Evolutionary conservation across 1,140 invertebrate species (phyloP).

Genomic region (Rhagoletis pomonella): DNA sequence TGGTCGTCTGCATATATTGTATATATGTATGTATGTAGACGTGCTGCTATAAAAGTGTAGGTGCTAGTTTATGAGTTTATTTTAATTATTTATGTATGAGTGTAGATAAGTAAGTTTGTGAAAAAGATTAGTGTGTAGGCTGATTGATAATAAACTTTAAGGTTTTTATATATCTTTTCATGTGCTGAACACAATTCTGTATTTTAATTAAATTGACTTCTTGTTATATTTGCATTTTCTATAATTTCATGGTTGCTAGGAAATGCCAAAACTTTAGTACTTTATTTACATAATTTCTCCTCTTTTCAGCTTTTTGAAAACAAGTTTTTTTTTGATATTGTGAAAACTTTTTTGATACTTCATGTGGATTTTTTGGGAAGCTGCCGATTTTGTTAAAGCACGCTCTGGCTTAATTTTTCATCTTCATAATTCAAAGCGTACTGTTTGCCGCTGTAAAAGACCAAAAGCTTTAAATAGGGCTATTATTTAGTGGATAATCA

Average conservation of each 20-base stretch:
- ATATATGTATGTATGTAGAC: conserved; percentile 14
- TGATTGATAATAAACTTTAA: too few relatives aligned
- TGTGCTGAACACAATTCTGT: too few relatives aligned
- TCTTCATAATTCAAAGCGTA: conserved; percentile 56
- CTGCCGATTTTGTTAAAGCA: conserved; percentile 20
- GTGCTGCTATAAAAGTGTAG: not conserved
- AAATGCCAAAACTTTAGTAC: not conserved
- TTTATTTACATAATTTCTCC: too few relatives aligned
- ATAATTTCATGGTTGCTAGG: too few relatives aligned
- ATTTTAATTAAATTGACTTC: too few relatives aligned
- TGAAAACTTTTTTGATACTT: conserved; percentile 20
- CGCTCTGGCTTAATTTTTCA: conserved; percentile 37
- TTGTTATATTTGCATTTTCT: too few relatives aligned
- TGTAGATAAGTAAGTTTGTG: not conserved
- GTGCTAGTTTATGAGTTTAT: not conserved
- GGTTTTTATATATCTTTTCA: too few relatives aligned
- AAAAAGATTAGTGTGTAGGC: too few relatives aligned
- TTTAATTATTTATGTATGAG: conserved; percentile 1
- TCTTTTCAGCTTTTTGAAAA: not conserved
- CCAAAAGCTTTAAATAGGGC: conserved; percentile 56
- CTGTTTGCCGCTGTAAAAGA: conserved; percentile 57
- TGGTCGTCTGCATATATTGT: too few relatives aligned
- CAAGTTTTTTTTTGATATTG: conserved; percentile 4
- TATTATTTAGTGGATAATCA: conserved; percentile 50
- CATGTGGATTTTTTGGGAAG: not conserved